phyloP scores from a whole-genome alignment of 1,140 invertebrate genomes.

The Harlomillsia oculata region DNA sequence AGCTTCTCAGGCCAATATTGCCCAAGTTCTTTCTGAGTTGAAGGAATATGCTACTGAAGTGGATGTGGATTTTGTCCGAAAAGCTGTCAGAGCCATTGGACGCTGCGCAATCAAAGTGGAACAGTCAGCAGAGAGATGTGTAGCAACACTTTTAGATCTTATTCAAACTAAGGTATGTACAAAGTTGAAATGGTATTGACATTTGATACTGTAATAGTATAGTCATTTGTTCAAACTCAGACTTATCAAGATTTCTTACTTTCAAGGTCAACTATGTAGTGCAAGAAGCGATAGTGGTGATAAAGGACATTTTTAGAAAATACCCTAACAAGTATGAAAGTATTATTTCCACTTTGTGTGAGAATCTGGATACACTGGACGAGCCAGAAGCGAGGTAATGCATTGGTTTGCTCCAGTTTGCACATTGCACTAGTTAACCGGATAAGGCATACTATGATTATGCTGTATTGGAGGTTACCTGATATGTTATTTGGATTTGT shows the following conservation, averaged over 20 bases:
- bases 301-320: conserved; percentile 99
- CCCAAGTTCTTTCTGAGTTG: conserved; percentile 94
- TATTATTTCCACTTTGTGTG: conserved; percentile 97
- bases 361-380: conserved; percentile 97
- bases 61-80: conserved; percentile 99
- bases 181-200: background rate
- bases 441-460: too few relatives aligned
- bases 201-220: background rate
- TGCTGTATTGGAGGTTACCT: too few relatives aligned
- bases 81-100: conserved; percentile 95
- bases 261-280: conserved; percentile 90
- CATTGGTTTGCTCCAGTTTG: background rate
- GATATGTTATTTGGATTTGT: conserved; percentile 20
- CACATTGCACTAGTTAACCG: too few relatives aligned
- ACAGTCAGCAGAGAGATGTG: conserved; percentile 94
- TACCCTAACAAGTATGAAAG: conserved; percentile 99
- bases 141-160: conserved; percentile 94
- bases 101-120: conserved; percentile 99
- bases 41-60: conserved; percentile 99
- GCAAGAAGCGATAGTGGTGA: conserved; percentile 99
- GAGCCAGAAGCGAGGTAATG: conserved; percentile 83
- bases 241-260: too few relatives aligned
- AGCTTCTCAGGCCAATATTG: conserved; percentile 95
- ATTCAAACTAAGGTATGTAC: conserved; percentile 89
- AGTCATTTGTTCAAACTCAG: too few relatives aligned